phyloP scores from a whole-genome alignment of 2,113 vertebrate species.

The Coracopsis vasa region DNA sequence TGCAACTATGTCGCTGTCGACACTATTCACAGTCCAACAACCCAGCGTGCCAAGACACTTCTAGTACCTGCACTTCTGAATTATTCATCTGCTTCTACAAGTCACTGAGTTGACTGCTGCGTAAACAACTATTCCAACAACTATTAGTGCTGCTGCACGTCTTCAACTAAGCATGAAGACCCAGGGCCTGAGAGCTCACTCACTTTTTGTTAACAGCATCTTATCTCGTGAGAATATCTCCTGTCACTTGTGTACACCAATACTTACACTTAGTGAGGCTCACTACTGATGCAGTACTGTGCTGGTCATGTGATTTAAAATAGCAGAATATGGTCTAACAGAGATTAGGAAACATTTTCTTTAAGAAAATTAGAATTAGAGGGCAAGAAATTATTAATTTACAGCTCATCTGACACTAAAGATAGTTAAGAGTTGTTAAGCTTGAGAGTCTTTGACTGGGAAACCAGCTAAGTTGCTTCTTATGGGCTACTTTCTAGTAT shows the following conservation, averaged over 20 bases:
- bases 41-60: fast-evolving
- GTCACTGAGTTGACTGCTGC: background rate
- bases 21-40: background rate
- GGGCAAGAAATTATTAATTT: background rate
- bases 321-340: background rate
- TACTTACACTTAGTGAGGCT: background rate
- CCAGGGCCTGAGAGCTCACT: background rate
- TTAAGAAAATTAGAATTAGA: background rate
- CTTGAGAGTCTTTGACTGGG: background rate
- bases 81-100: background rate
- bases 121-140: background rate
- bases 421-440: background rate
- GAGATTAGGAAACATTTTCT: background rate
- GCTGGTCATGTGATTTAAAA: background rate
- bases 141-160: background rate
- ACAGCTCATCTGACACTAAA: background rate
- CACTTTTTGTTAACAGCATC: background rate
- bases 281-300: background rate
- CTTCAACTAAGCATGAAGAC: background rate
- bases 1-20: background rate
- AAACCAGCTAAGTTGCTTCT: background rate
- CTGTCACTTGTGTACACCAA: fast-evolving
- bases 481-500: background rate
- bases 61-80: background rate
- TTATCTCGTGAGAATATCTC: background rate